A percentile compares a stretch with the other conserved stretches of the same genome.
These are phyloP conservation scores for Trichacis sp. DNA, from an alignment of 2,888 invertebrate genomes.

Conservation along the genomic window DNA sequence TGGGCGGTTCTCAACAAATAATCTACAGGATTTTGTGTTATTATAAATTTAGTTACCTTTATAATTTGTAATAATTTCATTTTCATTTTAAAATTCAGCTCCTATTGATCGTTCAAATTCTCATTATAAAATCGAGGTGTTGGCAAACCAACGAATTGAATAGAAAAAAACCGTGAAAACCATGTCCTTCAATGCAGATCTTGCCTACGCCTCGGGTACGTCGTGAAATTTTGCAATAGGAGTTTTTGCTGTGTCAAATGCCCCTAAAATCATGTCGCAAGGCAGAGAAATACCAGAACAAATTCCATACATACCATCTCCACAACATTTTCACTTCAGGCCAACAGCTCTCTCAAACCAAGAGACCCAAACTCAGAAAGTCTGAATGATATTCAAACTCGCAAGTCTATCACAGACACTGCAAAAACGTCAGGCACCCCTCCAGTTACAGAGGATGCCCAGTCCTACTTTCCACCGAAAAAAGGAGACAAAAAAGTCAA, in stretches of 20 bases:
- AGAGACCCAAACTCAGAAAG: background rate
- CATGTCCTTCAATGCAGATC: conserved; percentile 6
- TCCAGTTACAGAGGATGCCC: background rate
- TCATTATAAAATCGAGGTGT: background rate
- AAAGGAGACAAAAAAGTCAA: background rate
- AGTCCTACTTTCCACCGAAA: too few species aligned
- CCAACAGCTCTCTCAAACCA: background rate
- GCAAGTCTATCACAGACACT: background rate
- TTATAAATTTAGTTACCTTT: too few species aligned
- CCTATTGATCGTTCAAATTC: too few species aligned
- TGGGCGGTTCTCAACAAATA: too few species aligned
- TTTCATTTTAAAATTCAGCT: too few species aligned
- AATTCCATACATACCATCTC: too few species aligned
- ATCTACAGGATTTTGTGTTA: too few species aligned
- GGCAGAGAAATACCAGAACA: too few species aligned
- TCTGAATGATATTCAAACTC: background rate
- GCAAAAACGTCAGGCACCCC: background rate
- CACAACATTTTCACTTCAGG: too few species aligned
- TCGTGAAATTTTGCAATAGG: background rate
- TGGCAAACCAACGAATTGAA: conserved; percentile 12
- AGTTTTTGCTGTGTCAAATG: conserved; percentile 4
- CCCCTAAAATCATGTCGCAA: background rate
- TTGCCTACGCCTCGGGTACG: background rate
- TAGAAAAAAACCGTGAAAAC: conserved; percentile 9
- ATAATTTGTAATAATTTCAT: too few species aligned